Evolutionary conservation across 2,888 invertebrate genomes (phyloP), one percentile per base, ranked within the genome.

Genomic region (Ethmia dodecea): DNA sequence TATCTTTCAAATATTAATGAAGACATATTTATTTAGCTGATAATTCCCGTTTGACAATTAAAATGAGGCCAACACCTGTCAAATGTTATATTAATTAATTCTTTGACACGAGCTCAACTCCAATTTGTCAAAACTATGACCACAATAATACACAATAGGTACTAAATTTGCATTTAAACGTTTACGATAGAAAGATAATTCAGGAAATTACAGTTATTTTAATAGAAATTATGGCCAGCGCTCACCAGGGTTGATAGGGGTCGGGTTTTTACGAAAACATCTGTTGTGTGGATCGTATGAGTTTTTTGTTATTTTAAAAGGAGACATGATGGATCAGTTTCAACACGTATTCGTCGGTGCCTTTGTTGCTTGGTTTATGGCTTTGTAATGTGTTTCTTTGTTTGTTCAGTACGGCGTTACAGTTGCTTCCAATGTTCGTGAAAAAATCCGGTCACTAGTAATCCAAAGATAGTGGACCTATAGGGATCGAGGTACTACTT

Each of bases 291-390:
- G 59, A 66, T 69, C 68, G 64, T 70, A 72, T 70, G 70, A 74
- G 75, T 79, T 80, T 75, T 83, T 79, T 80, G 79, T 83, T 77
- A 76, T 83, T 81, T 80, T 73, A 80, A 80, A 84, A 81, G 72
- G 78, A 80, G 83, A 83, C 81, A 81, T 84, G 86, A 86, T 84
- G 81, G 84, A 86, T 86, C 83, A 84, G 86, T 84, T 84, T 84
- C 84, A 84, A 86, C 84, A 76, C 80, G 67, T 77, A 80, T 66
- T 69, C 70, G 80, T 75, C 84, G 84, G 84, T 66, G 57, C 71
- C 80, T 84, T 84, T 84, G 84, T 81, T 77, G 76, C 62, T 64
- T 58, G 71, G 69, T 84, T 84, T 84, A 84, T 76, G 74, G 80
- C 74, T 78, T 76, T 72, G 84, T 84, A 83, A 84, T 83, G 83